Evolutionary conservation across 2,797 vertebrate species (phyloP).

Genomic region (Bryconaethiops microstoma): DNA sequence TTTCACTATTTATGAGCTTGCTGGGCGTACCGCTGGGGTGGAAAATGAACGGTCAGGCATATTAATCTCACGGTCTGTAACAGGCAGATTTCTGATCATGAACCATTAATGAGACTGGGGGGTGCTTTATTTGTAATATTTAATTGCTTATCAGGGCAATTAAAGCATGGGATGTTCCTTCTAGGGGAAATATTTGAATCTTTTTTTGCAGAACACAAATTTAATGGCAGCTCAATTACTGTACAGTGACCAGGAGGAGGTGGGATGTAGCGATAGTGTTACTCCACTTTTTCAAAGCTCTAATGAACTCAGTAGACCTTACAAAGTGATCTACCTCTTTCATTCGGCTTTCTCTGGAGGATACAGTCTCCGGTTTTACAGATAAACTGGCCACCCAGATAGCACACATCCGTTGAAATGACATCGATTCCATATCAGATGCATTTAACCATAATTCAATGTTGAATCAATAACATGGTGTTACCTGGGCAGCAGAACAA

Average conservation of each 20-base stretch:
- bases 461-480: too few relatives aligned
- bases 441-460: too few relatives aligned
- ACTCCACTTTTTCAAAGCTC: too few relatives aligned
- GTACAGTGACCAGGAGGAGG: slow-evolving; percentile 28
- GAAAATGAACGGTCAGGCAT: slow-evolving; percentile 20
- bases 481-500: not conserved
- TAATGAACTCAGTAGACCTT: too few relatives aligned
- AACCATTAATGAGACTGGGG: slow-evolving; percentile 1
- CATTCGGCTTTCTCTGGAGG: not conserved
- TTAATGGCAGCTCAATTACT: slow-evolving; percentile 49
- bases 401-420: too few relatives aligned
- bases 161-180: slow-evolving; percentile 21
- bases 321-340: not conserved
- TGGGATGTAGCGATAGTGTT: not conserved
- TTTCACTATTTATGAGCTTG: slow-evolving; percentile 42
- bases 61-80: slow-evolving; percentile 33
- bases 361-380: not conserved
- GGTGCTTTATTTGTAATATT: slow-evolving; percentile 3
- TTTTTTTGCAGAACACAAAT: slow-evolving; percentile 14
- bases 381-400: not conserved
- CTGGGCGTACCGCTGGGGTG: not conserved
- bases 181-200: slow-evolving; percentile 58
- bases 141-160: slow-evolving; percentile 14
- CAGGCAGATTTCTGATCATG: slow-evolving; percentile 6
- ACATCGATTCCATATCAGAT: too few relatives aligned